Percentiles rank a stretch among this genome's conserved stretches.
These are phyloP conservation scores for Vidua macroura DNA, from an alignment of 2,113 vertebrate genomes.

Conservation along the genomic window DNA sequence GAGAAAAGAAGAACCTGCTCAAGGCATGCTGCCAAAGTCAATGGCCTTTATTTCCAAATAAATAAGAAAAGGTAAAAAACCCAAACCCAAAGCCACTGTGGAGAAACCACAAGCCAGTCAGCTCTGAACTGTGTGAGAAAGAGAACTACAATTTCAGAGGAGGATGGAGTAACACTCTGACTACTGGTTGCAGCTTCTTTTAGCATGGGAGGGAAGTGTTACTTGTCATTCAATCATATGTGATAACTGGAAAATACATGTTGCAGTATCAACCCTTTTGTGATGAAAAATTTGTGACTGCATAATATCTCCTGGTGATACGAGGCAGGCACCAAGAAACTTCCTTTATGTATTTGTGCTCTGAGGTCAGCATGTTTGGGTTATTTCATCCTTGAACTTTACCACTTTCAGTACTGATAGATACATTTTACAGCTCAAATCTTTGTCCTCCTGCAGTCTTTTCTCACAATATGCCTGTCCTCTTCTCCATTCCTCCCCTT, in stretches of 20 bases:
- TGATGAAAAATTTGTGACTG: not conserved
- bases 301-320: not conserved
- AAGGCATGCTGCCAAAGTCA: not conserved
- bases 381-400: not conserved
- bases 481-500: not conserved
- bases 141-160: not conserved
- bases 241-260: not conserved
- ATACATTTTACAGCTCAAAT: not conserved
- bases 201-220: not conserved
- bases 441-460: not conserved
- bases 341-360: not conserved
- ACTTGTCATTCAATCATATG: not conserved
- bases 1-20: not conserved
- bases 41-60: not conserved
- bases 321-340: not conserved
- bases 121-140: not conserved
- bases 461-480: not conserved
- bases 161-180: not conserved
- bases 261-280: not conserved
- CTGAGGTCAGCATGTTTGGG: not conserved
- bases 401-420: not conserved
- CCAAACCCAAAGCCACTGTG: rapidly evolving
- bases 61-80: not conserved
- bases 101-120: not conserved
- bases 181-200: constrained; percentile 12